Evolutionary conservation across 2,888 invertebrate species (phyloP).

Genomic region (Ochlodes sylvanus): DNA sequence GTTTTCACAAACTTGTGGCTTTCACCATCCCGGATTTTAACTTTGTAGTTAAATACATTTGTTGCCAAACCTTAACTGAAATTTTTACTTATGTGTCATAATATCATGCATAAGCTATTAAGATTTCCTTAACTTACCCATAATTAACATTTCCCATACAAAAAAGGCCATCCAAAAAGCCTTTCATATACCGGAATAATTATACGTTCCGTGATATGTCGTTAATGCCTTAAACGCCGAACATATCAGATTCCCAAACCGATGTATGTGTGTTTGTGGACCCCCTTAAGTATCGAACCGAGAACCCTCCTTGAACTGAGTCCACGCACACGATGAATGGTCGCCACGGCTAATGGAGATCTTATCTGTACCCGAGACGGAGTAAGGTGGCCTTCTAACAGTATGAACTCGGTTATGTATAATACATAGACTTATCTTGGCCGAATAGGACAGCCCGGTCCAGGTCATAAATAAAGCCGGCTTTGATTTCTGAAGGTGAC

Average conservation of each 20-base stretch:
- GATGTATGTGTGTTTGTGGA: constrained; percentile 55
- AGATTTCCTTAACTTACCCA: not conserved
- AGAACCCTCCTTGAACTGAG: constrained; percentile 58
- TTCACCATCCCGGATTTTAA: no score
- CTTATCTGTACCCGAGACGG: constrained; percentile 73
- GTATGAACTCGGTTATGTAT: constrained; percentile 76
- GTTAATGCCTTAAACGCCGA: constrained; percentile 53
- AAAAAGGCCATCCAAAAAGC: constrained; percentile 12
- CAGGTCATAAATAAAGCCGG: constrained; percentile 80
- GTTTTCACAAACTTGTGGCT: no score
- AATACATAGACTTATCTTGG: constrained; percentile 74
- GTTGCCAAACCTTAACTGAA: no score
- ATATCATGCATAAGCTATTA: no score
- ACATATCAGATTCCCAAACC: constrained; percentile 56
- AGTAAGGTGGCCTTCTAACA: constrained; percentile 73
- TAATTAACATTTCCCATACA: not conserved
- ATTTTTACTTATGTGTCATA: no score
- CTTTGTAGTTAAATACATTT: no score
- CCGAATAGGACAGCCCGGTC: constrained; percentile 66
- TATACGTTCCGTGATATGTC: constrained; percentile 42
- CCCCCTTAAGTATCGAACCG: constrained; percentile 60
- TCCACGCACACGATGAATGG: constrained; percentile 76
- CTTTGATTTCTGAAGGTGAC: constrained; percentile 82
- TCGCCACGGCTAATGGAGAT: constrained; percentile 79
- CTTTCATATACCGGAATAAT: constrained; percentile 15